These are phyloP conservation scores for Poecile atricapillus DNA, from an alignment of 2,113 vertebrate species.

Conservation along the genomic window DNA sequence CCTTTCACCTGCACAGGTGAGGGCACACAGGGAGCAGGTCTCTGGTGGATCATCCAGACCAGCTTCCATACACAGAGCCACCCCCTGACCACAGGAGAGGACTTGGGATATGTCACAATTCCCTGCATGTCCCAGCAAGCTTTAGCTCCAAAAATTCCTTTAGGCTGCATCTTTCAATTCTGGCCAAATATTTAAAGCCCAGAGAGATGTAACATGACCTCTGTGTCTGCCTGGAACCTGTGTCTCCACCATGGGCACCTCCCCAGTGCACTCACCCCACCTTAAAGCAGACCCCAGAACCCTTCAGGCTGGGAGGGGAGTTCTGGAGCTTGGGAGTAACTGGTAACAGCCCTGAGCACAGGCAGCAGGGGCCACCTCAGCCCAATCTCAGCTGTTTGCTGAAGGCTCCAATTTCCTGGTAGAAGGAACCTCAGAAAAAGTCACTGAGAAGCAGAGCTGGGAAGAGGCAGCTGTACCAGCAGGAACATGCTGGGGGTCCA, in stretches of 20 bases:
- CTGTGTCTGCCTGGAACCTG: neutral
- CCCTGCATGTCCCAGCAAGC: neutral
- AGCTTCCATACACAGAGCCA: neutral
- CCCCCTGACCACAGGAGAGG: neutral
- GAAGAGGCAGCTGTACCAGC: neutral
- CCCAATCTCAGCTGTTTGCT: neutral
- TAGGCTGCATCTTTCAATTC: neutral
- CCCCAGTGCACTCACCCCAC: neutral
- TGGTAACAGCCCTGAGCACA: neutral
- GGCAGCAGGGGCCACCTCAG: neutral
- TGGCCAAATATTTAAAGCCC: neutral
- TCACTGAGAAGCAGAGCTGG: neutral
- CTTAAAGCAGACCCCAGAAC: neutral
- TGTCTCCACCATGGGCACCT: neutral
- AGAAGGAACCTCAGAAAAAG: neutral
- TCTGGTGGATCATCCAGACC: too few relatives aligned
- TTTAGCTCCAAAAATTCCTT: neutral
- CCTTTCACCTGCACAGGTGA: neutral
- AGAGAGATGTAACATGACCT: rapidly evolving
- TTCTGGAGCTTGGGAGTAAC: neutral
- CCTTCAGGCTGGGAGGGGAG: neutral
- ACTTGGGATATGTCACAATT: neutral
- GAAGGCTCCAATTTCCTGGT: neutral
- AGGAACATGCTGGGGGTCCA: neutral
- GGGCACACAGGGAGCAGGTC: neutral